Base-by-base conservation (phyloP, 2,113 vertebrate genomes). In the Cebus imitator region DNA sequence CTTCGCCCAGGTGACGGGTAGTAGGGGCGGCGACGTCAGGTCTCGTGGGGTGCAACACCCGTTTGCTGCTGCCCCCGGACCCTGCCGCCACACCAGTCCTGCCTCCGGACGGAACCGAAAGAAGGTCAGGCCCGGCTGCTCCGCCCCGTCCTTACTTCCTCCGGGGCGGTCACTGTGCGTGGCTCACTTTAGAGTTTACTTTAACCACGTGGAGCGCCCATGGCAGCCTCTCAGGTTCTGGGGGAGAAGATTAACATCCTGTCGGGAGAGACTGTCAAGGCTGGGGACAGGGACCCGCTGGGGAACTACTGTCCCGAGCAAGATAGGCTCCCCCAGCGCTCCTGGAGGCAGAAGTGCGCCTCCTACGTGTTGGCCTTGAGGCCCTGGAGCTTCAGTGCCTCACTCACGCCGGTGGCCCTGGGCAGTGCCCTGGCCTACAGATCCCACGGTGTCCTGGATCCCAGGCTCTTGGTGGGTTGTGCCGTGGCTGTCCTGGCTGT, bases 321-420 rank as follows among this genome's bases (percentile, higher is more conserved):
- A 48, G 90, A 93, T 90, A 10, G 78, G 43, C 30, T 58, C 0
- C 43, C 57, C 0, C 76, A 37, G 4, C 83, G 96, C 50, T 87
- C 94, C 20, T 98, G 99, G 98, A 99, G 98, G 87, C 98, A 99
- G 1, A 99, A 99, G 81, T 99, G 99, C 1, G 99, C 99, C 1
- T 99, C 99, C 18, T 99, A 99, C 0, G 99, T 99, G 72, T 98
- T 99, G 87, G 99, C 99, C 0, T 98, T 99, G 87, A 98, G 99
- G 2, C 99, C 99, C 0, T 99, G 99, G 99, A 99, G 99, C 86
- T 99, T 99, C 98, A 99, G 99, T 0, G 99, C 99, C 37, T 99
- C 99, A 0, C 99, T 99, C 48, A 99, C 99, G 0, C 99, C 99
- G 0, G 99, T 99, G 97, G 99, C 99, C 5, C 99, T 99, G 57